Conservation (phyloP, 2,888 invertebrate species). For the Drosophila falleni region DNA sequence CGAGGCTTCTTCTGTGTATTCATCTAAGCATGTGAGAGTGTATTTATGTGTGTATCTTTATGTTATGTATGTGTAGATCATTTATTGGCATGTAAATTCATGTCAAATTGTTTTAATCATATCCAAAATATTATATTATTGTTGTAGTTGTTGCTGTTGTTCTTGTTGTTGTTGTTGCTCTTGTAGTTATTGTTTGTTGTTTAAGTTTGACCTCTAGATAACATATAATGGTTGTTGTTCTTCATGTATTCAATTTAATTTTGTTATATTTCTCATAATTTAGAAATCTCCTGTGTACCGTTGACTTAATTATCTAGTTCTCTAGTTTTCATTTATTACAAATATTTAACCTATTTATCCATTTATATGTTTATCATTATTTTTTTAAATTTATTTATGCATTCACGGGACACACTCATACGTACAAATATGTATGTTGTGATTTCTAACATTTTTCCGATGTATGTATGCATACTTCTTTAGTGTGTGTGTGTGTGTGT, state of each 20-base stretch:
- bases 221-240: conserved; percentile 37
- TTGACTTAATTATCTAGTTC: conserved; percentile 42
- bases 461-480: conserved; percentile 2
- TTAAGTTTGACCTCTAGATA: conserved; percentile 45
- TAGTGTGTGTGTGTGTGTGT: not conserved
- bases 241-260: conserved; percentile 7
- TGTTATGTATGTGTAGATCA: not conserved
- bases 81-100: conserved; percentile 38
- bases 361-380: not conserved
- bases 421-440: conserved; percentile 16
- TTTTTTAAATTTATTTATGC: not conserved
- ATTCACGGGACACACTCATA: conserved; percentile 37
- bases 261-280: conserved; percentile 16
- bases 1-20: conserved; percentile 15
- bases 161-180: not conserved
- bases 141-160: not conserved
- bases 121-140: conserved; percentile 39
- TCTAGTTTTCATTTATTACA: conserved; percentile 37
- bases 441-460: conserved; percentile 13
- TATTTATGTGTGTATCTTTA: conserved; percentile 2
- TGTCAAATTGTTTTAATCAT: conserved; percentile 29
- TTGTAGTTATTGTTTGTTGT: conserved; percentile 14
- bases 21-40: conserved; percentile 9
- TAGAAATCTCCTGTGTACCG: conserved; percentile 58
- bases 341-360: conserved; percentile 46